Evolutionary conservation across 2,797 vertebrate species (phyloP).

Genomic region (Enteromius paludinosus): DNA sequence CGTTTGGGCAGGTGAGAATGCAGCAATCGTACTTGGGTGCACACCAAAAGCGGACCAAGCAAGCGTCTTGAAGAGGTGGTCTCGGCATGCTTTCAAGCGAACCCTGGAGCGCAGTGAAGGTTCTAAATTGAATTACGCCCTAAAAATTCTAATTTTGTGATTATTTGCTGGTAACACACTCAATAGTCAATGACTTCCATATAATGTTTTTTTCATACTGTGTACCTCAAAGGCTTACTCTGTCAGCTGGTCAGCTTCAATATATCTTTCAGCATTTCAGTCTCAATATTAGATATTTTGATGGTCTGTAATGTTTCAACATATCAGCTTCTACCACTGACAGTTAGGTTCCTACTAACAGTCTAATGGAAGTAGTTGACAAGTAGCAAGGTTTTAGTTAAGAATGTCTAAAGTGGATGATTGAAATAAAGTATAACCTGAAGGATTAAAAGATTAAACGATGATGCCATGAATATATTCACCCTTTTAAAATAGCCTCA

Average conservation of each 20-base stretch:
- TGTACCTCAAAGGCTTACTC: too few relatives aligned
- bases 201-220: too few relatives aligned
- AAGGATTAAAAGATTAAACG: background rate
- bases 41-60: too few relatives aligned
- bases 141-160: background rate
- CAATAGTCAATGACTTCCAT: too few relatives aligned
- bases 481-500: constrained; percentile 13
- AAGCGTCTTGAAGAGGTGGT: too few relatives aligned
- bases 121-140: too few relatives aligned
- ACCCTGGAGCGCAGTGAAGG: too few relatives aligned
- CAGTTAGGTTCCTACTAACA: background rate
- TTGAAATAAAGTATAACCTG: background rate
- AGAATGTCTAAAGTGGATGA: background rate
- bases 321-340: background rate
- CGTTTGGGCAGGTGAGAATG: too few relatives aligned
- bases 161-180: too few relatives aligned
- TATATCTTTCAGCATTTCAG: too few relatives aligned
- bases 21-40: too few relatives aligned
- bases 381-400: background rate
- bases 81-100: too few relatives aligned
- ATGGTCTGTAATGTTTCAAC: background rate
- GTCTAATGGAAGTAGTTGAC: background rate
- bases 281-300: background rate
- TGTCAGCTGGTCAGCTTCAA: background rate
- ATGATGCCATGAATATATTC: constrained; percentile 21